Evolutionary conservation across 2,113 vertebrate species (phyloP).

Genomic region (Hylia prasina): DNA sequence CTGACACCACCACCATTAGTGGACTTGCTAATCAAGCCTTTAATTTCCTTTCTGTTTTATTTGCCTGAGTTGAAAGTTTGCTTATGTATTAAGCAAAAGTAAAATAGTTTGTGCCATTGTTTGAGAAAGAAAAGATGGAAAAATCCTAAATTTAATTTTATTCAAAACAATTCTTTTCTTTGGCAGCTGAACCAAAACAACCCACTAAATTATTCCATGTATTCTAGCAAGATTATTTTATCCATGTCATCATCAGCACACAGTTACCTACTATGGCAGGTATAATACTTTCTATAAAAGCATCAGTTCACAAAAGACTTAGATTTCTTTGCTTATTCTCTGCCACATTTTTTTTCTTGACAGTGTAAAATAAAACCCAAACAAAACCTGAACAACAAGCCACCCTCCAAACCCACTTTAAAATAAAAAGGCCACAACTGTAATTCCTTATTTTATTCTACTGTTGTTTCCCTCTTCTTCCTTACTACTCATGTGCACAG

Average conservation of each 20-base stretch:
- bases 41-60: conserved; percentile 7
- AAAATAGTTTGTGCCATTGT: not conserved
- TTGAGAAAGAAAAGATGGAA: not conserved
- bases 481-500: not conserved
- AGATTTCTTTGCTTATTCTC: not conserved
- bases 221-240: conserved; percentile 1
- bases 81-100: not conserved
- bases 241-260: not conserved
- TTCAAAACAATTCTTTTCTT: conserved; percentile 22
- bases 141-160: not conserved
- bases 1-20: not conserved
- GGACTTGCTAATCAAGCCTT: conserved; percentile 2
- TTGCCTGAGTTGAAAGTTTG: conserved; percentile 1
- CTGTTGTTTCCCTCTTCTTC: not conserved
- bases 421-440: not conserved
- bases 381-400: not conserved
- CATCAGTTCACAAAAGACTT: not conserved
- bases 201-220: not conserved
- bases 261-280: not conserved
- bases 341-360: not conserved
- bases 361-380: not conserved
- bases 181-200: conserved; percentile 21
- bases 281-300: not conserved
- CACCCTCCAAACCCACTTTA: not conserved
- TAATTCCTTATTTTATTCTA: not conserved